Base-by-base conservation (phyloP, 37 sponge, comb jelly and placozoan species). In the Diacarnus erythraeanus region DNA sequence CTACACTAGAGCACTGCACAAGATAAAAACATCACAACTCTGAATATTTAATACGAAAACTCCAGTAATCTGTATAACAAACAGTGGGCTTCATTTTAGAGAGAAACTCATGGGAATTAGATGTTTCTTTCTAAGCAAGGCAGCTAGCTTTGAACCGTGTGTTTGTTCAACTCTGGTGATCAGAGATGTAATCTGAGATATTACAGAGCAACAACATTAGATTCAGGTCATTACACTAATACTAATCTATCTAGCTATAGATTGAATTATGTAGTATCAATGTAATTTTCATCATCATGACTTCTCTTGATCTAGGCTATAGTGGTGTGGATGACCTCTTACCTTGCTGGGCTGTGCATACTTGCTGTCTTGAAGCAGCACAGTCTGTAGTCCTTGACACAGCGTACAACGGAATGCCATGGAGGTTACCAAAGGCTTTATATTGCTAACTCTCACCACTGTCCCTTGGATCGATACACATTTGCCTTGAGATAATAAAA, bases 381-480 rank as follows among this genome's bases (percentile, higher is more conserved):
- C 68, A 42, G 81, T 86, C 79, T 89, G 83, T 0, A 74, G 65
- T 2, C 57, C 82, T 23, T 63, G 71, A 70, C 99, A 98, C 29
- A 72, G 71, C 38, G 71, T 38, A 67, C 99, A 98, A 8, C 84
- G 59, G 82, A 98, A 98, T 22, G 90, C 92, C 77, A 98, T 60
- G 57, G 64, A 84, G 71, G 94, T 89, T 23, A 96, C 97, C 36
- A 93, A 83, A 22, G 99, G 99, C 61, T 88, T 93, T 42, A 96
- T 75, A 59, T 94, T 94, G 63, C 96, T 84, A 27, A 93, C 92
- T 26, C 94, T 78, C 64, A 95, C 94, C 31, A 94, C 99, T 2
- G 96, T 96, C 38, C 99, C 99, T 34, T 80, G 76, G 18, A 98
- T 92, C 44, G 94, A 47, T 15, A 93, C 94, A 72, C 83, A 86